phyloP scores from a whole-genome alignment of 1,140 invertebrate genomes.

The Solen grandis region DNA sequence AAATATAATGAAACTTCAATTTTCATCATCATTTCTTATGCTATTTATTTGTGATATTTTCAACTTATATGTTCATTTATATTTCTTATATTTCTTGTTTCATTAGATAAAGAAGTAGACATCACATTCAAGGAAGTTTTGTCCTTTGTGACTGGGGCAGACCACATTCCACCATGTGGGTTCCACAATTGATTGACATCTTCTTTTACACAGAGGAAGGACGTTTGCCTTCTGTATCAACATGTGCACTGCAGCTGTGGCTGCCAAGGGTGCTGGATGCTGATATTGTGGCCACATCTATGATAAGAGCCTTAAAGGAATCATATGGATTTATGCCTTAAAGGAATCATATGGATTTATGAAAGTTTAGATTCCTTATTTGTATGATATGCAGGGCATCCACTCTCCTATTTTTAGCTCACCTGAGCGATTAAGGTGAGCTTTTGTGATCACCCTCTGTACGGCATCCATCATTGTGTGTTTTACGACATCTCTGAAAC shows the following conservation, averaged over 20 bases:
- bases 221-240: background rate
- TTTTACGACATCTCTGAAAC: too few species aligned
- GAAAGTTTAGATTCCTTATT: constrained; percentile 4
- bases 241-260: constrained; percentile 12
- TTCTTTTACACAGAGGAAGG: background rate
- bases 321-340: too few species aligned
- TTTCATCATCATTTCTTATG: background rate
- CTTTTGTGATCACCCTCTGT: too few species aligned
- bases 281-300: background rate
- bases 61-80: background rate
- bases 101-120: background rate
- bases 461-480: too few species aligned
- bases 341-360: constrained; percentile 1
- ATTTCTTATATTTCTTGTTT: background rate
- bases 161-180: constrained; percentile 4
- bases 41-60: background rate
- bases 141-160: background rate
- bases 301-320: too few species aligned
- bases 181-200: background rate
- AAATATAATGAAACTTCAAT: background rate
- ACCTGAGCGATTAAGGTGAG: too few species aligned
- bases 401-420: too few species aligned
- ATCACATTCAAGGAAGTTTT: background rate
- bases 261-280: background rate
- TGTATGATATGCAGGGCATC: too few species aligned